These are phyloP conservation scores for Blastomussa wellsi DNA, from an alignment of 92 coral and sea anemone genomes.

Conservation along the genomic window DNA sequence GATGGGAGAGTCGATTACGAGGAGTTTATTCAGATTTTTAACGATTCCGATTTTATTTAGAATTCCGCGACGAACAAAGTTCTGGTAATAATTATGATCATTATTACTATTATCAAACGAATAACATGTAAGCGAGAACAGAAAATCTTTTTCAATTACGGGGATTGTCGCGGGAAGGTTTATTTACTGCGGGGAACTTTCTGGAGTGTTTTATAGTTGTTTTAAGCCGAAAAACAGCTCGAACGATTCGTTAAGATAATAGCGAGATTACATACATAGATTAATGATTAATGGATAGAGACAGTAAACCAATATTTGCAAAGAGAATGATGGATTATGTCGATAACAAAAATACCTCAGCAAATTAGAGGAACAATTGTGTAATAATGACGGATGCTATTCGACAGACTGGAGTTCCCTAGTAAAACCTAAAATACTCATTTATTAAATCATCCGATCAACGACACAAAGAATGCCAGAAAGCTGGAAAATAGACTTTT, in stretches of 20 bases:
- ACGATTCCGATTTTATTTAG: constrained; percentile 31
- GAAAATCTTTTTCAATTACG: not conserved
- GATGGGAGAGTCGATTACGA: constrained; percentile 79
- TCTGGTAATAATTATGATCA: not conserved
- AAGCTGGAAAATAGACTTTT: too few relatives aligned
- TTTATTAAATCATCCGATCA: too few relatives aligned
- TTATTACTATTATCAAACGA: not conserved
- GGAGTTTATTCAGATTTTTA: constrained; percentile 79
- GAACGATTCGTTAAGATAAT: not conserved
- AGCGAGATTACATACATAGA: not conserved
- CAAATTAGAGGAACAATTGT: too few relatives aligned
- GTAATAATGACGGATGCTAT: too few relatives aligned
- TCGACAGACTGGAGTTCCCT: not conserved
- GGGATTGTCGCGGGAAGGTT: not conserved
- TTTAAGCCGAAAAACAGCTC: not conserved
- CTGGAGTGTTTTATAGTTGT: not conserved
- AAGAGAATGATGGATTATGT: not conserved
- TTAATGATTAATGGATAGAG: not conserved
- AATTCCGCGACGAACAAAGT: not conserved
- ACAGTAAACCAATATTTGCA: not conserved
- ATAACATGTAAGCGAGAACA: not conserved
- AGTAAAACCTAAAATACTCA: not conserved
- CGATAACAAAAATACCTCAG: not conserved
- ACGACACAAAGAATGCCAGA: too few relatives aligned
- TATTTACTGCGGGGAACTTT: not conserved